Evolutionary conservation across 1,140 invertebrate species (phyloP).

Genomic region (Trissolcus basalis): DNA sequence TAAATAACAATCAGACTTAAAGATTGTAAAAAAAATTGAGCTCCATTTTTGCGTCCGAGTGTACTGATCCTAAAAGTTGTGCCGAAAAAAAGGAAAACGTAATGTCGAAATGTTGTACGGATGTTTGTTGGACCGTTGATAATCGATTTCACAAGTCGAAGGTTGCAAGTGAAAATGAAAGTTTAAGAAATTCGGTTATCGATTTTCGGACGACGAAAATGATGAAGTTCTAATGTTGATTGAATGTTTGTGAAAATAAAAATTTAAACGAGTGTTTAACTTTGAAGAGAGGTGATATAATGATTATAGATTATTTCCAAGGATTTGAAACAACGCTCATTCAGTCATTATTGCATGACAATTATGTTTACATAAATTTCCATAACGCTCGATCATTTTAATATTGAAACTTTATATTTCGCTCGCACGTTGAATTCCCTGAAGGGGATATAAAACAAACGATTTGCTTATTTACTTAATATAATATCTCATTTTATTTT

Average conservation of each 20-base stretch:
- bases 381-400: slow-evolving; percentile 45
- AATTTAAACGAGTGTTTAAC: slow-evolving; percentile 8
- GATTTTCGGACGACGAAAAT: neutral
- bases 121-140: slow-evolving; percentile 20
- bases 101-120: slow-evolving; percentile 7
- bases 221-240: neutral
- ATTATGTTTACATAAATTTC: slow-evolving; percentile 60
- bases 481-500: too few species aligned
- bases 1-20: too few species aligned
- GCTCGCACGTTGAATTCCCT: slow-evolving; percentile 8
- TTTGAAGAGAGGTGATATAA: slow-evolving; percentile 46
- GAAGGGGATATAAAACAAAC: neutral
- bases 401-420: slow-evolving; percentile 16
- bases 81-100: slow-evolving; percentile 18
- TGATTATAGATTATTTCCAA: slow-evolving; percentile 57
- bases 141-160: slow-evolving; percentile 28
- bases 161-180: slow-evolving; percentile 8
- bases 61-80: too few species aligned
- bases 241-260: slow-evolving; percentile 3
- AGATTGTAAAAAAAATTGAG: too few species aligned
- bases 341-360: slow-evolving; percentile 56
- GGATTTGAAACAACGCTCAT: slow-evolving; percentile 46
- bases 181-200: too few species aligned
- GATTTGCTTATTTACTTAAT: neutral
- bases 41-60: too few species aligned